phyloP scores from a whole-genome alignment of 2,888 invertebrate species.

The Timema podura region DNA sequence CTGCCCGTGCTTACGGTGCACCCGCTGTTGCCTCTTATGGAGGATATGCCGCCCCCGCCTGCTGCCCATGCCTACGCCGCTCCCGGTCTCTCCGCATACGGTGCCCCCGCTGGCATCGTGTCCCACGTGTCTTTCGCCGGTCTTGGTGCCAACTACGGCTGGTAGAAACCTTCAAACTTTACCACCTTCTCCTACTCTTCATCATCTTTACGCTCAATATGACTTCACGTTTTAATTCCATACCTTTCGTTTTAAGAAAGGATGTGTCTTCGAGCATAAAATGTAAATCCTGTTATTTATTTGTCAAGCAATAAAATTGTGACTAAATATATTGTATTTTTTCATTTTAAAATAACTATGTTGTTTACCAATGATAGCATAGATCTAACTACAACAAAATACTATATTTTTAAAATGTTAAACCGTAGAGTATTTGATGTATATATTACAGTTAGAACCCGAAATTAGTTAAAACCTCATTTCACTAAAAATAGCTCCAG shows the following conservation, averaged over 20 bases:
- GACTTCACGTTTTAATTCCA: not conserved
- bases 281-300: no score
- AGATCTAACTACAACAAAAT: no score
- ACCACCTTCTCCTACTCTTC: not conserved
- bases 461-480: no score
- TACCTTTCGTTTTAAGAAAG: slow-evolving; percentile 15
- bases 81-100: slow-evolving; percentile 18
- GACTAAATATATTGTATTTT: no score
- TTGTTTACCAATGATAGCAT: no score
- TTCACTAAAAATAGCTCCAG: no score
- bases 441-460: no score
- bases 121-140: slow-evolving; percentile 28
- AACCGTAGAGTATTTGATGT: no score
- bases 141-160: slow-evolving; percentile 28
- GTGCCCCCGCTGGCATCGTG: slow-evolving; percentile 22
- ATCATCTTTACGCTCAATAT: not conserved
- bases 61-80: slow-evolving; percentile 14
- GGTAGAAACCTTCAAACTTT: slow-evolving; percentile 18
- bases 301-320: no score
- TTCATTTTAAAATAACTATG: no score
- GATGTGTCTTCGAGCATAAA: no score
- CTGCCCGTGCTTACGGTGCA: slow-evolving; percentile 4
- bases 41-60: slow-evolving; percentile 8
- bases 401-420: no score
- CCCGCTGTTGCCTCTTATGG: slow-evolving; percentile 10